Conservation (phyloP, 2,113 vertebrate genomes). For the Tetrax tetrax region DNA sequence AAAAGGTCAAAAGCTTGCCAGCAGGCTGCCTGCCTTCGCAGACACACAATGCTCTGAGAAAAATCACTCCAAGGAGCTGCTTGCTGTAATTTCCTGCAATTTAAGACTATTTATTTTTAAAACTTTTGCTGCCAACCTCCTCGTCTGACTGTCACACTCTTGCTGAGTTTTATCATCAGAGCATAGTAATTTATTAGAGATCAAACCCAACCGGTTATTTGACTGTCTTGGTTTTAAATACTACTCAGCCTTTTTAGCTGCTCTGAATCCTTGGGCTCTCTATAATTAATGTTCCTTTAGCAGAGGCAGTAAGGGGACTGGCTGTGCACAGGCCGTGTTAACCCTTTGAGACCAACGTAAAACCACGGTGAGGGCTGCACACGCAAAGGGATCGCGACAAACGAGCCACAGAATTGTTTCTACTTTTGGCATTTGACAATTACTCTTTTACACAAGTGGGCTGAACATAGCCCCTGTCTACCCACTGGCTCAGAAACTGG, state of each 20-base stretch:
- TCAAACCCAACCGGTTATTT: slow-evolving; percentile 62
- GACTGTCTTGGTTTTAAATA: slow-evolving; percentile 66
- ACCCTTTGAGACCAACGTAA: slow-evolving; percentile 8
- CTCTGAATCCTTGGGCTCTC: slow-evolving; percentile 27
- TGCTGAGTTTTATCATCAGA: slow-evolving; percentile 48
- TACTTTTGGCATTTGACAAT: background rate
- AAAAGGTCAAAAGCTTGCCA: slow-evolving; percentile 51
- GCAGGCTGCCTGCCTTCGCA: slow-evolving; percentile 39
- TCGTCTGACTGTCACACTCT: slow-evolving; percentile 49
- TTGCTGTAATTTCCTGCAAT: slow-evolving; percentile 61
- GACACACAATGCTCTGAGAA: background rate
- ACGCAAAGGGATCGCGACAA: accelerated
- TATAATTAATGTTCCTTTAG: slow-evolving; percentile 67
- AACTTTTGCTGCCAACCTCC: slow-evolving; percentile 51
- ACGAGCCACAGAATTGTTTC: background rate
- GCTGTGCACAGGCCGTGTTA: slow-evolving; percentile 21
- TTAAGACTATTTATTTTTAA: slow-evolving; percentile 69
- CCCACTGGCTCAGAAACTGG: background rate
- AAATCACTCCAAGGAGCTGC: slow-evolving; percentile 37
- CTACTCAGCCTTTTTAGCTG: slow-evolving; percentile 33
- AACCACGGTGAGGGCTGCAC: background rate
- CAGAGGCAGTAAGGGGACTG: background rate
- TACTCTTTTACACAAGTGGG: background rate
- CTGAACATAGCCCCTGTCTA: background rate
- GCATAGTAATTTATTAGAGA: slow-evolving; percentile 68